Evolutionary conservation across 1,140 invertebrate species (phyloP).

Genomic region (Nixonia krombeini): DNA sequence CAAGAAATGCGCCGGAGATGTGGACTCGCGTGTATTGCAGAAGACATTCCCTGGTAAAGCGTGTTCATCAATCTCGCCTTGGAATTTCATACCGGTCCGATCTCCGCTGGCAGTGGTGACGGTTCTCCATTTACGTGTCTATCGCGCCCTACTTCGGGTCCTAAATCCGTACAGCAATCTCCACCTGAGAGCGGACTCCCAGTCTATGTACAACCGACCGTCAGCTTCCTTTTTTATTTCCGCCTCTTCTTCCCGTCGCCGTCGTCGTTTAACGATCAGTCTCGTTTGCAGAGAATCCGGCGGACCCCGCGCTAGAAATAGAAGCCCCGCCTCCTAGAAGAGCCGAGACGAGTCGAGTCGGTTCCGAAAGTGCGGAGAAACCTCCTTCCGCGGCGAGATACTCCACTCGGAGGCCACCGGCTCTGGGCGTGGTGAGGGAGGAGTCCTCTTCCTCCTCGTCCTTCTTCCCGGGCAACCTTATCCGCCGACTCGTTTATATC

Average conservation of each 20-base stretch:
- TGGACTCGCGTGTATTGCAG: too few relatives aligned
- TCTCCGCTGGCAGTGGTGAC: too few relatives aligned
- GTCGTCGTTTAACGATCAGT: constrained; percentile 46
- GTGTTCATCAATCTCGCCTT: too few relatives aligned
- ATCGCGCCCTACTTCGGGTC: too few relatives aligned
- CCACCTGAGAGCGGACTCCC: too few relatives aligned
- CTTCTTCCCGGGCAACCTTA: constrained; percentile 38
- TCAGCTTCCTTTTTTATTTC: constrained; percentile 1
- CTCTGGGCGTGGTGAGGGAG: constrained; percentile 65
- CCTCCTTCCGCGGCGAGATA: constrained; percentile 40
- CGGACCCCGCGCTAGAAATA: constrained; percentile 60
- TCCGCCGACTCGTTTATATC: constrained; percentile 51
- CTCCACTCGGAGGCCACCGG: constrained; percentile 28
- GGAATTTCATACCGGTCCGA: too few relatives aligned
- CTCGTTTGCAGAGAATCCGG: constrained; percentile 35
- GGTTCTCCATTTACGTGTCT: too few relatives aligned
- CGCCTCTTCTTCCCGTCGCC: neutral
- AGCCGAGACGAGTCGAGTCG: constrained; percentile 24
- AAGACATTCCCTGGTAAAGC: too few relatives aligned
- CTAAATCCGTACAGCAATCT: too few relatives aligned
- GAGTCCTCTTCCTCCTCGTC: constrained; percentile 52
- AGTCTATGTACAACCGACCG: constrained; percentile 1
- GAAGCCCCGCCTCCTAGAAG: constrained; percentile 67
- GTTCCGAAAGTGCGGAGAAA: constrained; percentile 35
- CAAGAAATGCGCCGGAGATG: too few relatives aligned